A percentile compares a stretch with the other conserved stretches of the same genome.
phyloP scores from a whole-genome alignment of 1,140 invertebrate genomes.

The Hermetia illucens region DNA sequence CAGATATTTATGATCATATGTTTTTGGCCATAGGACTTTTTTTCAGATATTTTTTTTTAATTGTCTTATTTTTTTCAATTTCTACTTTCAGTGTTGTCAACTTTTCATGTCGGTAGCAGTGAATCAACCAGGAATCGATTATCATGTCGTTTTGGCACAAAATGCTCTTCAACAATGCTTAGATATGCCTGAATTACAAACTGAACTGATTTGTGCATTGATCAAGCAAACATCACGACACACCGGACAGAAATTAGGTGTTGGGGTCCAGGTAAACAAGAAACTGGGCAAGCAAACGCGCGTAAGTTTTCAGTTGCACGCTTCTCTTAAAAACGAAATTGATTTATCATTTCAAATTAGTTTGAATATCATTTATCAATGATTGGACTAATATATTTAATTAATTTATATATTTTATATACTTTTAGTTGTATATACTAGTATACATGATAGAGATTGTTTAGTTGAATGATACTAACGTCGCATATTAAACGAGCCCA shows the following conservation, averaged over 20 bases:
- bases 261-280: conserved; percentile 76
- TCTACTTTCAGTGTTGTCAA: conserved; percentile 66
- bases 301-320: conserved; percentile 45
- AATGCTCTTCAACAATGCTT: conserved; percentile 84
- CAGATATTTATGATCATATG: too few relatives aligned
- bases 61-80: conserved; percentile 7
- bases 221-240: conserved; percentile 87
- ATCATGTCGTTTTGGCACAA: conserved; percentile 88
- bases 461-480: too few relatives aligned
- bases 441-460: too few relatives aligned
- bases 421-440: conserved; percentile 1
- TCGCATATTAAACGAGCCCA: too few relatives aligned
- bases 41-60: not conserved
- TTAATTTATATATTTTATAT: not conserved
- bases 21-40: too few relatives aligned
- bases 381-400: not conserved
- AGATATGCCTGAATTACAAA: conserved; percentile 75
- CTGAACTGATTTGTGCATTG: conserved; percentile 80
- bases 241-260: conserved; percentile 57
- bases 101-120: conserved; percentile 88
- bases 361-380: not conserved
- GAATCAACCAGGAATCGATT: conserved; percentile 89
- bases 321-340: too few relatives aligned
- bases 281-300: conserved; percentile 33
- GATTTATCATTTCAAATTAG: too few relatives aligned